Conservation (phyloP, 2,797 vertebrate species). For the Nannoperca australis region DNA sequence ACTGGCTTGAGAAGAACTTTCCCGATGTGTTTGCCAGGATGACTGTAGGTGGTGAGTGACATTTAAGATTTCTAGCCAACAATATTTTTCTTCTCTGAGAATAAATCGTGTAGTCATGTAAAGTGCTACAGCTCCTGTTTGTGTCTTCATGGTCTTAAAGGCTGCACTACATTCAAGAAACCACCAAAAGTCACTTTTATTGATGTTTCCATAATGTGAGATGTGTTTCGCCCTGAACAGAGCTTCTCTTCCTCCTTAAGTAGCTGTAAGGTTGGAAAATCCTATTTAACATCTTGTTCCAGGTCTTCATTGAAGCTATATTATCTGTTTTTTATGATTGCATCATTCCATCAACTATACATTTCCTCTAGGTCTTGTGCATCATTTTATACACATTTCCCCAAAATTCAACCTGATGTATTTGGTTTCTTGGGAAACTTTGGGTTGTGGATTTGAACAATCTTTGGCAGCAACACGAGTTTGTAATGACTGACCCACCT, state of each 20-base stretch:
- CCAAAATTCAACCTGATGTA: not conserved
- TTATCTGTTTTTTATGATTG: not conserved
- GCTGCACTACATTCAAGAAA: not conserved
- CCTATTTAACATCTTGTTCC: not conserved
- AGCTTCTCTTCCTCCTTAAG: too few relatives aligned
- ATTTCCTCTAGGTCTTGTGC: not conserved
- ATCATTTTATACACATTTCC: not conserved
- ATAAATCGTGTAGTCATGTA: not conserved
- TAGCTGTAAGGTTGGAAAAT: not conserved
- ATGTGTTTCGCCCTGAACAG: not conserved
- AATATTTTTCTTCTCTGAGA: not conserved
- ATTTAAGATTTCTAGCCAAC: not conserved
- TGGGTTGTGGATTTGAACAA: not conserved
- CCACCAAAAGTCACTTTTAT: not conserved
- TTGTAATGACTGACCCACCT: not conserved
- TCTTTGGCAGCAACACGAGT: not conserved
- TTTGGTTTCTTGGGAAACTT: not conserved
- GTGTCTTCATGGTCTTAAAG: not conserved
- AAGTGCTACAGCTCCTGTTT: not conserved
- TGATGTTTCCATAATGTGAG: not conserved
- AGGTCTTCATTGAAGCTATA: not conserved
- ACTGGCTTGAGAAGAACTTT: slow-evolving; percentile 99
- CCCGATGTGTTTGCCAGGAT: slow-evolving; percentile 97
- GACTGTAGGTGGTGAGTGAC: slow-evolving; percentile 93
- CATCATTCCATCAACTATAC: not conserved